These are phyloP conservation scores for Taurulus bubalis DNA, from an alignment of 2,113 vertebrate genomes.

Conservation along the genomic window DNA sequence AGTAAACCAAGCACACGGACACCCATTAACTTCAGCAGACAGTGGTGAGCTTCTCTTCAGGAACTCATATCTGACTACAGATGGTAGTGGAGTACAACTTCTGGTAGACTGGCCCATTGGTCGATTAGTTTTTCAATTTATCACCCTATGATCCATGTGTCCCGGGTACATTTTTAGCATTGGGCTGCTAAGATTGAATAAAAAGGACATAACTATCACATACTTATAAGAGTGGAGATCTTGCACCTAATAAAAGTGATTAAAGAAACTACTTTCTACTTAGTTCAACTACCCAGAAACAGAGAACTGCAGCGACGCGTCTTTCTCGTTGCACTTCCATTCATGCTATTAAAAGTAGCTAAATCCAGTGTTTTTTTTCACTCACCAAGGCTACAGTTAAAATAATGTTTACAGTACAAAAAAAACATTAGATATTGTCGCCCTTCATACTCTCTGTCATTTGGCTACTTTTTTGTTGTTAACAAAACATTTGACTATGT, in stretches of 20 bases:
- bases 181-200: background rate
- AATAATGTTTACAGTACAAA: background rate
- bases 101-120: background rate
- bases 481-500: background rate
- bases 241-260: too few relatives aligned
- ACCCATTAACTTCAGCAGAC: constrained; percentile 33
- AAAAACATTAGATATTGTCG: background rate
- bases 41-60: background rate
- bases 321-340: background rate
- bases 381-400: too few relatives aligned
- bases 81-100: background rate
- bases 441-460: background rate
- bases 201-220: background rate
- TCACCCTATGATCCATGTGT: constrained; percentile 13
- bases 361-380: background rate
- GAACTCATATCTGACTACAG: constrained; percentile 1
- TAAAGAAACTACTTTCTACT: background rate
- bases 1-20: constrained; percentile 35
- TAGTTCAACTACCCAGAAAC: background rate
- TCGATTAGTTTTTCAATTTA: background rate
- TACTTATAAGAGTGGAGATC: background rate
- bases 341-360: background rate
- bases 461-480: background rate
- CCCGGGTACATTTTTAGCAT: background rate
- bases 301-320: background rate